Evolutionary conservation across 2,888 invertebrate genomes (phyloP).

Genomic region (Plagodis dolabraria): DNA sequence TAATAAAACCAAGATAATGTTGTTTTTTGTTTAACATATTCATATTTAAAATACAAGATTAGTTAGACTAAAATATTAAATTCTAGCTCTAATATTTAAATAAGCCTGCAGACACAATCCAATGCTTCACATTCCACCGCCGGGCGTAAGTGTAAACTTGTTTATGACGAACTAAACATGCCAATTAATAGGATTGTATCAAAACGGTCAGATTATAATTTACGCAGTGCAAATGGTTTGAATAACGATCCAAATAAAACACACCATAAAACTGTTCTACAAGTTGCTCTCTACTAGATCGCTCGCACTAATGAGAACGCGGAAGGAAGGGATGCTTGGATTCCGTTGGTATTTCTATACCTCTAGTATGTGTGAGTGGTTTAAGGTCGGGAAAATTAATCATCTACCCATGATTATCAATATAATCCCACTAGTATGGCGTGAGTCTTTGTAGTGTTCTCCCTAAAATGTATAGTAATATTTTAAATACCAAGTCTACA

Average conservation of each 20-base stretch:
- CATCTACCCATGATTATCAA: no score
- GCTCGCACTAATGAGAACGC: slow-evolving; percentile 1
- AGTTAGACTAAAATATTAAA: no score
- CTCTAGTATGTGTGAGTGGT: no score
- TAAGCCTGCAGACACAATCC: background rate
- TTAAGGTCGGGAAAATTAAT: no score
- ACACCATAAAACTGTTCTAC: slow-evolving; percentile 4
- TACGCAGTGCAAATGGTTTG: slow-evolving; percentile 7
- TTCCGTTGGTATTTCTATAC: background rate
- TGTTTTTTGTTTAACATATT: no score
- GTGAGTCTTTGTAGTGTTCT: no score
- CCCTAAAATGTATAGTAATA: no score
- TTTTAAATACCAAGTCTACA: no score
- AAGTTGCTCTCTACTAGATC: background rate
- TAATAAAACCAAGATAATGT: no score
- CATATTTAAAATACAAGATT: no score
- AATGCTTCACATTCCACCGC: background rate
- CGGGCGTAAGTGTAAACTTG: background rate
- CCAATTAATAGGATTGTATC: slow-evolving; percentile 9
- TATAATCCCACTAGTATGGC: no score
- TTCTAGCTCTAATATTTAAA: no score
- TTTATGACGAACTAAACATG: slow-evolving; percentile 10
- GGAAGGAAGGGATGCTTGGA: background rate
- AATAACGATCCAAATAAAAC: slow-evolving; percentile 8
- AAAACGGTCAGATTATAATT: slow-evolving; percentile 4